Conservation (phyloP, 2,888 invertebrate species). For the Ormyrus pomaceus region DNA sequence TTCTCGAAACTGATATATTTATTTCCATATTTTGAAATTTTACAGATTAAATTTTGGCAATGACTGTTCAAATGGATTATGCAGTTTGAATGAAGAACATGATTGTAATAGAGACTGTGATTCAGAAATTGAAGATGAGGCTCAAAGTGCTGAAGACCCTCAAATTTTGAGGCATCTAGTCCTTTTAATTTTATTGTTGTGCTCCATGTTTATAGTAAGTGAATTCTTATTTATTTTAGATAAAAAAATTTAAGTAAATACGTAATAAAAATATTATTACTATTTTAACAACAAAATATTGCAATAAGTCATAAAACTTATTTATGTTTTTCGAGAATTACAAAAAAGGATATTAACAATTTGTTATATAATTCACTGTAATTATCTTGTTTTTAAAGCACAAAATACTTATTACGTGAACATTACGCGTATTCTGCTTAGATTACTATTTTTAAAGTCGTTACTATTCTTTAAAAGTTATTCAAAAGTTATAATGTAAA, state of each 20-base stretch:
- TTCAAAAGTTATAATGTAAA: no score
- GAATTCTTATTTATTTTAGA: background rate
- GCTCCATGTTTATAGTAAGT: conserved; percentile 93
- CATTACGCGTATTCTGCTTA: no score
- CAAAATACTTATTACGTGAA: no score
- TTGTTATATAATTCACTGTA: no score
- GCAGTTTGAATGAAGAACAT: conserved; percentile 65
- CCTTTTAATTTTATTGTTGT: conserved; percentile 85
- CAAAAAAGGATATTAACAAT: no score
- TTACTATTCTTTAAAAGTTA: no score
- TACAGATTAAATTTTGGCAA: conserved; percentile 61
- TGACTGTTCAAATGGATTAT: conserved; percentile 65
- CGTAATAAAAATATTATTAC: conserved; percentile 12
- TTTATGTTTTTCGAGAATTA: no score
- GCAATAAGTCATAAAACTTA: no score
- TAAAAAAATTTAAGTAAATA: background rate
- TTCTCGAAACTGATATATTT: background rate
- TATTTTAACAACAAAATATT: no score
- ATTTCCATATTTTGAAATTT: conserved; percentile 45
- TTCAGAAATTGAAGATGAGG: conserved; percentile 64
- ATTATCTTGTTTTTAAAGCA: no score
- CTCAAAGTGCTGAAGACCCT: conserved; percentile 79
- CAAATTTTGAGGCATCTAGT: conserved; percentile 90
- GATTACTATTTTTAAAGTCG: no score
- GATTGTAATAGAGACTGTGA: conserved; percentile 68